Evolutionary conservation across 1,140 invertebrate species (phyloP).

Genomic region (Microplitis demolitor): DNA sequence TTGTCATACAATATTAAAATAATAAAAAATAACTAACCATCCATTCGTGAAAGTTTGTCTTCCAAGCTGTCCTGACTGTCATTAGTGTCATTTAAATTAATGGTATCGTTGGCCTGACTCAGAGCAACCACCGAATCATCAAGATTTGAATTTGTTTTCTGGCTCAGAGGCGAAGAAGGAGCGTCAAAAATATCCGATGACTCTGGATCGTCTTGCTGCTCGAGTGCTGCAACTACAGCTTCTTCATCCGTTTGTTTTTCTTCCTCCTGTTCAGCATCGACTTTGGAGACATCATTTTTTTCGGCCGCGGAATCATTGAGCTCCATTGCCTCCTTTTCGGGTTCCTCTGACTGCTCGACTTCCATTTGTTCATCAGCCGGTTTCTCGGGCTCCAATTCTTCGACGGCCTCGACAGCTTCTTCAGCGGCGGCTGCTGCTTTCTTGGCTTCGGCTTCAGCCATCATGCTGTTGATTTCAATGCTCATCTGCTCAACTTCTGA

Average conservation of each 20-base stretch:
- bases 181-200: constrained; percentile 50
- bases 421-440: neutral
- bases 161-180: constrained; percentile 23
- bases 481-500: constrained; percentile 56
- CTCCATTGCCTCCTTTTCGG: no score
- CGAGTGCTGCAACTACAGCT: constrained; percentile 6
- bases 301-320: no score
- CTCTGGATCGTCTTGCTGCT: constrained; percentile 43
- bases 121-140: constrained; percentile 48
- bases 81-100: constrained; percentile 52
- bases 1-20: neutral
- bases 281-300: neutral
- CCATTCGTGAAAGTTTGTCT: constrained; percentile 58
- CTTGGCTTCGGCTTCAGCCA: constrained; percentile 23
- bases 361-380: neutral
- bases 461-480: constrained; percentile 52
- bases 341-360: neutral
- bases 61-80: constrained; percentile 59
- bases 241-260: constrained; percentile 10
- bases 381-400: constrained; percentile 23
- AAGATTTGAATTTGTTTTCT: constrained; percentile 33
- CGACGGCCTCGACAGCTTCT: neutral
- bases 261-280: neutral
- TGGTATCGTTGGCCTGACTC: constrained; percentile 40
- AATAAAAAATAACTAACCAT: constrained; percentile 41